Evolutionary conservation across 2,113 vertebrate species (phyloP).

Genomic region (Pycnonotus jocosus): DNA sequence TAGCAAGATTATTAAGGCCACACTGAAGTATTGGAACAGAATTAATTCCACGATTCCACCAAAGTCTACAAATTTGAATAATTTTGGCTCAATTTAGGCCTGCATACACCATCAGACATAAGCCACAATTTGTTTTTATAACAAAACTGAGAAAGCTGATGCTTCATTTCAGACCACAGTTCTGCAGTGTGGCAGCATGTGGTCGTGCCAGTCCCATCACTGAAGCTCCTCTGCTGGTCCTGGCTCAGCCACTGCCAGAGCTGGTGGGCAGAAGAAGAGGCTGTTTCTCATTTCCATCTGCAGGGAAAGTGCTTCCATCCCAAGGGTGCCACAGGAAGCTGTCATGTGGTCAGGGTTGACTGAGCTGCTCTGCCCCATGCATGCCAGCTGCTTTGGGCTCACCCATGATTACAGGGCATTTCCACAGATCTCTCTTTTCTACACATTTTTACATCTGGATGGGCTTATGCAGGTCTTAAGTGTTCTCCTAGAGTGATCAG

Average conservation of each 20-base stretch:
- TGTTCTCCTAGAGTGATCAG: not conserved
- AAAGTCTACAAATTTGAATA: not conserved
- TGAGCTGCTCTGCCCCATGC: not conserved
- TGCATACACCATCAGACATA: not conserved
- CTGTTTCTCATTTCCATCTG: not conserved
- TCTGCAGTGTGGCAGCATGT: not conserved
- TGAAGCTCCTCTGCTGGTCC: not conserved
- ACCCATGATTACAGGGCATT: not conserved
- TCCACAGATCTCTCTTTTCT: not conserved
- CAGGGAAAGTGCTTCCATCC: not conserved
- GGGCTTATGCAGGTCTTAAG: not conserved
- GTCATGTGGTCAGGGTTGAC: not conserved
- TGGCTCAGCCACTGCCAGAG: not conserved
- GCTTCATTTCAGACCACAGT: not conserved
- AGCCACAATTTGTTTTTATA: not conserved
- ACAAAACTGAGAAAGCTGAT: accelerated
- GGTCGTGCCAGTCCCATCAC: not conserved
- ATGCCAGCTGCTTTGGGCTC: not conserved
- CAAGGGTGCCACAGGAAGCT: not conserved
- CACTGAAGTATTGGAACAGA: not conserved
- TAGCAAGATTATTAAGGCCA: not conserved
- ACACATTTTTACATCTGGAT: not conserved
- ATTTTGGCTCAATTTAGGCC: not conserved
- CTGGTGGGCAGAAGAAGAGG: not conserved
- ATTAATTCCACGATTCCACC: not conserved